Evolutionary conservation across 92 coral and sea anemone species (phyloP).

Genomic region (Porites evermanni): DNA sequence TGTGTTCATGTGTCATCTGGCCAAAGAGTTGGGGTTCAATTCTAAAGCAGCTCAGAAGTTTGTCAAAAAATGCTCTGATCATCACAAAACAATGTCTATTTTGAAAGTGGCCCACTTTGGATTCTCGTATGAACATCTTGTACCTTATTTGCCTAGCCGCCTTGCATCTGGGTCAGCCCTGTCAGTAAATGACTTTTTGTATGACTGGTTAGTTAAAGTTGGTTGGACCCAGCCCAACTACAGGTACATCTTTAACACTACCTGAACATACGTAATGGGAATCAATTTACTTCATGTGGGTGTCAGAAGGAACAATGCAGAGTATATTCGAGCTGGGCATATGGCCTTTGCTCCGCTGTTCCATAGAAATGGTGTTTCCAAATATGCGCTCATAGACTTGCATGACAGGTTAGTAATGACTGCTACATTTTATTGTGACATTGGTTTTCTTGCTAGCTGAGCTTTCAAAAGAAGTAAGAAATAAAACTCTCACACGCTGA

Average conservation of each 20-base stretch:
- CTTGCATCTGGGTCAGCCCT: not conserved
- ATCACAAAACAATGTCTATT: slow-evolving; percentile 48
- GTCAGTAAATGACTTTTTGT: slow-evolving; percentile 38
- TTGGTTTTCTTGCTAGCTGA: no score
- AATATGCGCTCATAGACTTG: slow-evolving; percentile 26
- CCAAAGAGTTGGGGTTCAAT: slow-evolving; percentile 44
- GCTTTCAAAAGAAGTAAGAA: no score
- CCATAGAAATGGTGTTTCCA: not conserved
- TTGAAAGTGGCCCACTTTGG: slow-evolving; percentile 33
- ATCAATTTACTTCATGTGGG: slow-evolving; percentile 30
- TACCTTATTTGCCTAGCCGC: slow-evolving; percentile 35
- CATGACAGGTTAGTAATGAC: no score
- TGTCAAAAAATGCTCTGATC: slow-evolving; percentile 24
- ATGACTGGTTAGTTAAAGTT: slow-evolving; percentile 11
- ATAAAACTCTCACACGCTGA: no score
- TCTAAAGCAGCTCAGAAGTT: slow-evolving; percentile 42
- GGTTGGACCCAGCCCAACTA: slow-evolving; percentile 7
- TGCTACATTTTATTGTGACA: no score
- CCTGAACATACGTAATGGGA: slow-evolving; percentile 4
- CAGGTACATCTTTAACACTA: not conserved
- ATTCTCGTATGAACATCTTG: slow-evolving; percentile 17
- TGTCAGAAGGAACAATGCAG: slow-evolving; percentile 16
- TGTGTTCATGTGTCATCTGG: slow-evolving; percentile 31
- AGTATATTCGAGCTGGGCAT: slow-evolving; percentile 31
- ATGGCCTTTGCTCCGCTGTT: slow-evolving; percentile 37